Conservation (phyloP, 2,113 vertebrate species). For the Hippotragus niger region DNA sequence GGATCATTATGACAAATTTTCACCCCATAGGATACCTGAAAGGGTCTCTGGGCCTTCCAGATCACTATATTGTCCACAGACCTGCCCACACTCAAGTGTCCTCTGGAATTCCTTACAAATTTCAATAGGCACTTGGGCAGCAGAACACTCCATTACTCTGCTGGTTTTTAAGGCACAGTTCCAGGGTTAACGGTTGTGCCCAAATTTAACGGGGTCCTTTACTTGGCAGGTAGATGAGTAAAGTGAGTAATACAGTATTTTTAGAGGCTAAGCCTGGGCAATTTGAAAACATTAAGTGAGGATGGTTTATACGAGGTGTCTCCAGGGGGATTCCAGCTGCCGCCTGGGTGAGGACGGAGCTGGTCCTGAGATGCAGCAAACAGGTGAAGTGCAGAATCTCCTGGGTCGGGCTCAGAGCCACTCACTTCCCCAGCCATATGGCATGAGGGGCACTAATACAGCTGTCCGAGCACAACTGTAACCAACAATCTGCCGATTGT, state of each 20-base stretch:
- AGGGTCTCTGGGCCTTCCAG: not conserved
- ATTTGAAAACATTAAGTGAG: not conserved
- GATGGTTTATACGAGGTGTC: not conserved
- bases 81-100: not conserved
- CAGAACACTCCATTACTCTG: not conserved
- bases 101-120: not conserved
- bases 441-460: constrained; percentile 73
- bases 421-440: constrained; percentile 71
- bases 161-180: not conserved
- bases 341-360: not conserved
- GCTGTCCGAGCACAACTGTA: constrained; percentile 80
- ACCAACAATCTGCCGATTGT: constrained; percentile 79
- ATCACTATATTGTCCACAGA: not conserved
- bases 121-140: not conserved
- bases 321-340: not conserved
- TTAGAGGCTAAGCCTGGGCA: not conserved
- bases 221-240: not conserved
- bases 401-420: constrained; percentile 11
- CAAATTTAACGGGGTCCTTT: not conserved
- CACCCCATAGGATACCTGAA: not conserved
- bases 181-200: not conserved
- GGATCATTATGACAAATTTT: not conserved
- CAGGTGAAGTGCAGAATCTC: not conserved
- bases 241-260: not conserved
- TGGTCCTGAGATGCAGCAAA: not conserved